Conservation (phyloP, 1,140 invertebrate species). For the Neelides sp. region DNA sequence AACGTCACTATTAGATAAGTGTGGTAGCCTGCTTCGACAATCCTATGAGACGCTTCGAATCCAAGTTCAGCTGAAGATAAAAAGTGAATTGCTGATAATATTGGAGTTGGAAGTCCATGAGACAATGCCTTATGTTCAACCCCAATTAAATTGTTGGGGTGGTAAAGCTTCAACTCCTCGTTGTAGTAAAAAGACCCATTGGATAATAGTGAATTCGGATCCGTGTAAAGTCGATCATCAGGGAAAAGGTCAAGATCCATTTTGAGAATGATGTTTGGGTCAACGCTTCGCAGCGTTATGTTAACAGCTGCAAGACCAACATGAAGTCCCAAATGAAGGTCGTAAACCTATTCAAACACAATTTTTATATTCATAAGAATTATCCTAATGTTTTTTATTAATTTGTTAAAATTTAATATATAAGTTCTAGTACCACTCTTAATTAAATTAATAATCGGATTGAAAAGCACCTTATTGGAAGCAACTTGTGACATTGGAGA, state of each 20-base stretch:
- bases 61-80: conserved; percentile 15
- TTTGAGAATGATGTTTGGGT: conserved; percentile 5
- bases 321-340: conserved; percentile 19
- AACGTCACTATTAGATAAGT: conserved; percentile 17
- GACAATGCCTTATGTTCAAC: conserved; percentile 7
- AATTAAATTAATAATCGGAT: no score
- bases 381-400: no score
- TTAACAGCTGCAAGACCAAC: conserved; percentile 23
- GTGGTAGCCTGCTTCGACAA: conserved; percentile 28
- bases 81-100: conserved; percentile 19
- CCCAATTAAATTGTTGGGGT: no score
- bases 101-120: conserved; percentile 23
- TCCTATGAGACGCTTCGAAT: conserved; percentile 27
- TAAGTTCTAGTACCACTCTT: no score
- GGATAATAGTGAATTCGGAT: neutral
- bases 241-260: conserved; percentile 16
- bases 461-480: no score
- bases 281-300: conserved; percentile 16
- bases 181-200: conserved; percentile 8
- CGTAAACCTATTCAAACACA: conserved; percentile 10
- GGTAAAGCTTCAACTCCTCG: conserved; percentile 10
- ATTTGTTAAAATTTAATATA: no score
- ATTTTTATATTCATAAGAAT: no score
- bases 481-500: no score
- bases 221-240: conserved; percentile 21